These are phyloP conservation scores for Drosophila neoperkinsi DNA, from an alignment of 2,888 invertebrate genomes.

Conservation along the genomic window DNA sequence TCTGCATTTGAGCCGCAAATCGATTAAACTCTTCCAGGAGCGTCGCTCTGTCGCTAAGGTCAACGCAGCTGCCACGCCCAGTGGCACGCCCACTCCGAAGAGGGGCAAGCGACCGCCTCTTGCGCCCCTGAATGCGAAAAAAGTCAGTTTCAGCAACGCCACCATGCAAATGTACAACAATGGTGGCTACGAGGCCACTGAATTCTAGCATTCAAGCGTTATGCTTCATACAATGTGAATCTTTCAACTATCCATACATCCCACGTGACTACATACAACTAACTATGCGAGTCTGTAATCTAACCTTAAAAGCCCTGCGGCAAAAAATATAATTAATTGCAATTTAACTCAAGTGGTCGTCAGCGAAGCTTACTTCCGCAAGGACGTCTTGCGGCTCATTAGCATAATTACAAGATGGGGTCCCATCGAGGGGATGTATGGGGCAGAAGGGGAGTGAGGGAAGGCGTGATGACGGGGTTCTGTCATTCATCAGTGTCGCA, in stretches of 20 bases:
- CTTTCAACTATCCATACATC: slow-evolving; percentile 6
- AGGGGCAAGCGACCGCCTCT: slow-evolving; percentile 46
- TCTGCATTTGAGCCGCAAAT: slow-evolving; percentile 83
- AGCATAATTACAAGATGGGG: slow-evolving; percentile 71
- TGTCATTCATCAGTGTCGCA: slow-evolving; percentile 74
- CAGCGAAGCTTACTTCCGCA: slow-evolving; percentile 63
- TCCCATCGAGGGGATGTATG: background rate
- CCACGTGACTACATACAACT: slow-evolving; percentile 13
- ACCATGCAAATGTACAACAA: slow-evolving; percentile 73
- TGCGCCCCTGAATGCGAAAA: slow-evolving; percentile 29
- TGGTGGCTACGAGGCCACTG: slow-evolving; percentile 67
- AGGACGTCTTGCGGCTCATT: slow-evolving; percentile 62
- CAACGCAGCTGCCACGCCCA: slow-evolving; percentile 58
- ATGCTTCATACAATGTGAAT: slow-evolving; percentile 11
- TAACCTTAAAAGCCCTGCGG: slow-evolving; percentile 39
- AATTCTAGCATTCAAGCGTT: slow-evolving; percentile 39
- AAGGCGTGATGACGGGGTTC: slow-evolving; percentile 5
- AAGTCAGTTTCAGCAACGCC: slow-evolving; percentile 59
- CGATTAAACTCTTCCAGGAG: slow-evolving; percentile 80
- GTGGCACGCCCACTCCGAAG: slow-evolving; percentile 52
- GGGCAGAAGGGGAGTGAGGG: background rate
- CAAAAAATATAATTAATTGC: slow-evolving; percentile 75
- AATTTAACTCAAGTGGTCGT: slow-evolving; percentile 67
- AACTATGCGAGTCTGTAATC: slow-evolving; percentile 15
- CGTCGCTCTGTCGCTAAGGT: slow-evolving; percentile 77